Conservation (phyloP, 2,888 invertebrate species). For the Leuctra nigra region DNA sequence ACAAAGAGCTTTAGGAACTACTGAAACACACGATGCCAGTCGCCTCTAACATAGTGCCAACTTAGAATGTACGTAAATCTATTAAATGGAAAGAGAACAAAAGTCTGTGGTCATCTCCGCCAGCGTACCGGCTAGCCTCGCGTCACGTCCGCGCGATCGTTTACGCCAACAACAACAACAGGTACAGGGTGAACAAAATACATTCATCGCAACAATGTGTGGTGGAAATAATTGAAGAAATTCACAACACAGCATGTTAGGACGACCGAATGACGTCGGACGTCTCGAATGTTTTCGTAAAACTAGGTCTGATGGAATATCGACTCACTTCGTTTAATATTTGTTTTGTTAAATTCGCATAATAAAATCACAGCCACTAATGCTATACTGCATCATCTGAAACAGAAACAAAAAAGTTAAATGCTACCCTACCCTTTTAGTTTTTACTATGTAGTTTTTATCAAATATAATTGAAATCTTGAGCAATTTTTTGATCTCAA, state of each 20-base stretch:
- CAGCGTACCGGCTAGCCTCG: too few relatives aligned
- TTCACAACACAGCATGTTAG: neutral
- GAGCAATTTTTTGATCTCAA: too few relatives aligned
- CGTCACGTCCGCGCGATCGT: too few relatives aligned
- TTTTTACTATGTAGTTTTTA: too few relatives aligned
- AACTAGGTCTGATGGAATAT: neutral
- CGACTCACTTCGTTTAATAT: neutral
- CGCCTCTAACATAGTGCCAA: too few relatives aligned
- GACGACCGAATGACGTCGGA: neutral
- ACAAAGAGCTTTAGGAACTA: too few relatives aligned
- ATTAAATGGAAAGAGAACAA: too few relatives aligned
- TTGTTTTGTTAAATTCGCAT: neutral
- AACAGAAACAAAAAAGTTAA: conserved; percentile 27
- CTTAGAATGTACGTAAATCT: too few relatives aligned
- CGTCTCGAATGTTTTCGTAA: conserved; percentile 6
- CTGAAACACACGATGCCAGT: too few relatives aligned
- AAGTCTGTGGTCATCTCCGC: too few relatives aligned
- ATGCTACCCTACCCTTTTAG: neutral
- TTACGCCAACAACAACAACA: too few relatives aligned
- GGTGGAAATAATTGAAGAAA: neutral
- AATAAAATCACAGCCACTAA: conserved; percentile 24
- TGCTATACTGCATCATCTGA: conserved; percentile 32
- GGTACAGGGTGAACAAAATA: neutral
- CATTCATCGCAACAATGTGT: neutral
- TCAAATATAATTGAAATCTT: too few relatives aligned